phyloP scores from a whole-genome alignment of 2,113 vertebrate species.

The Psephotus haematonotus region DNA sequence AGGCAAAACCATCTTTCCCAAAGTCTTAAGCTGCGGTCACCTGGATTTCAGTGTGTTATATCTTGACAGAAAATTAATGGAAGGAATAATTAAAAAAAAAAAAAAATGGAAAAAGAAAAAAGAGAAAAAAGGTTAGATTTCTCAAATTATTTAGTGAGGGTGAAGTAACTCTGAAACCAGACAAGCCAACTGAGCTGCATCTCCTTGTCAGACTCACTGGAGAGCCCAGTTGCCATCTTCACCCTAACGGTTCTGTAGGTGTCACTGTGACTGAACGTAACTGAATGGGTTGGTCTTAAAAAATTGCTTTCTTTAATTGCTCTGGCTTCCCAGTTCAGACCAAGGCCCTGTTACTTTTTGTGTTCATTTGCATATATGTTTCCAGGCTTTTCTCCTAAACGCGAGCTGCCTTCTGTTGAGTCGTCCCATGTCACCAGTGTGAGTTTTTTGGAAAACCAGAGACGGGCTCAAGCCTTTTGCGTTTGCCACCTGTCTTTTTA shows the following conservation, averaged over 20 bases:
- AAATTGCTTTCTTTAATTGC: neutral
- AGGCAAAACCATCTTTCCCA: neutral
- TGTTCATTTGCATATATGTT: neutral
- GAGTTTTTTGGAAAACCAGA: neutral
- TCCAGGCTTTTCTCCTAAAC: neutral
- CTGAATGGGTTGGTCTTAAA: neutral
- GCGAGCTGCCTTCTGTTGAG: rapidly evolving
- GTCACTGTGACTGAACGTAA: neutral
- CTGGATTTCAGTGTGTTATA: neutral
- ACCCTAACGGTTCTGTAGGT: neutral
- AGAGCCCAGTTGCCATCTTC: neutral
- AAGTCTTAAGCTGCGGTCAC: neutral
- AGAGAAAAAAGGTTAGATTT: neutral
- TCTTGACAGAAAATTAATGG: neutral
- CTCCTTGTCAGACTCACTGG: neutral
- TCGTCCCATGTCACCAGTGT: rapidly evolving
- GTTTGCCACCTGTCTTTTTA: neutral
- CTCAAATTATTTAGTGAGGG: neutral
- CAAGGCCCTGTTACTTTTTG: neutral
- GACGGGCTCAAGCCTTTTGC: neutral
- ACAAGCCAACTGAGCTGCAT: neutral
- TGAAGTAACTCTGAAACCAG: neutral
- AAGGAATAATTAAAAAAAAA: neutral
- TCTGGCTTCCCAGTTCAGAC: neutral
- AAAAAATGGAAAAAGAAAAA: neutral